Evolutionary conservation across 2,113 vertebrate species (phyloP), one percentile per base, ranked within the genome.

Genomic region (Epinephelus fuscoguttatus): DNA sequence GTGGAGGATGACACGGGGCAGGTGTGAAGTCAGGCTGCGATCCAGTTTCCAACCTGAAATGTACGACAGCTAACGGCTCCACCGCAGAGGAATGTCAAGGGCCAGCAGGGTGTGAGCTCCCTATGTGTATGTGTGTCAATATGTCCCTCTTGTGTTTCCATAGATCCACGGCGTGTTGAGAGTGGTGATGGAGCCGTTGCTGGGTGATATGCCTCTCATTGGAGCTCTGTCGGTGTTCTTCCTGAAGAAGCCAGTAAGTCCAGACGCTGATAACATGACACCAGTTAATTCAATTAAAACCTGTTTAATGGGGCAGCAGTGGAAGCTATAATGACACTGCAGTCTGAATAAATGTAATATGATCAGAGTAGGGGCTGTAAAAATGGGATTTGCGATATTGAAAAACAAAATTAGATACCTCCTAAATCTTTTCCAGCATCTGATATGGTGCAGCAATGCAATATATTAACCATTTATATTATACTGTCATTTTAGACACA

Each of bases 201-300:
- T 99, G 80, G 97, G 98, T 76, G 97, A 99, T 76, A 96, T 99
- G 95, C 98, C 98, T 33, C 94, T 99, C 12, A 91, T 99, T 68
- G 98, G 98, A 92, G 98, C 98, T 6, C 70, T 99, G 42, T 98
- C 98, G 1, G 49, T 99, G 75, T 99, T 99, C 94, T 99, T 99
- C 92, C 96, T 99, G 70, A 97, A 98, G 93, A 99, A 98, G 81
- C 98, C 98, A 40, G 97, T 98, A 91, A 97, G 97, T 95, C n/a
- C 69, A 57, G 12, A 72, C 11, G 13, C 40, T 40, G 15, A 71
- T 13, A 42, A 45, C 27, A 11, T 13, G 18, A 56, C 33, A 30
- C 33, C 3, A 3, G 75, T 57, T 66, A 69, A 25, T 27, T 56
- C 33, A 50, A 21, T 78, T 68, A 62, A 37, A 57, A 71, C 3